Conservation (phyloP, 1,140 invertebrate genomes). For the Euwallacea fornicatus region DNA sequence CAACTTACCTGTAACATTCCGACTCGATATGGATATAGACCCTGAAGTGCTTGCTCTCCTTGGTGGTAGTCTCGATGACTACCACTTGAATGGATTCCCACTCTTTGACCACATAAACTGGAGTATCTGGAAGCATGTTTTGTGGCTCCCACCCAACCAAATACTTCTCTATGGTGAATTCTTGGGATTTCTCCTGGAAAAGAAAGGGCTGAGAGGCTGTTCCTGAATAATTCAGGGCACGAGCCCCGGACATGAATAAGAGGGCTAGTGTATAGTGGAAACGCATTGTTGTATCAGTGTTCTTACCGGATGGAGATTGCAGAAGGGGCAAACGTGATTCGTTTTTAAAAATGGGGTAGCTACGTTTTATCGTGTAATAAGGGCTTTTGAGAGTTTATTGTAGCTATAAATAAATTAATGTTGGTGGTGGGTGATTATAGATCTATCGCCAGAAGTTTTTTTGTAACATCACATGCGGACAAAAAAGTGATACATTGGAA, state of each 20-base stretch:
- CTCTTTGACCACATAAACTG: conserved; percentile 8
- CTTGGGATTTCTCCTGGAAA: conserved; percentile 1
- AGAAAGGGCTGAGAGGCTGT: conserved; percentile 4
- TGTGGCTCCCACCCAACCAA: conserved; percentile 8
- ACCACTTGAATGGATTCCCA: conserved; percentile 22
- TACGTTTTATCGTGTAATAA: too few relatives aligned
- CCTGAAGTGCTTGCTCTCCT: neutral
- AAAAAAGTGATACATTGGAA: too few relatives aligned
- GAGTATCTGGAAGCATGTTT: conserved; percentile 7
- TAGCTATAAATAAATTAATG: too few relatives aligned
- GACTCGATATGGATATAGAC: conserved; percentile 14
- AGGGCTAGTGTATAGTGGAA: too few relatives aligned
- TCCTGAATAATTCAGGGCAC: neutral
- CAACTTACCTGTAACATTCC: conserved; percentile 15
- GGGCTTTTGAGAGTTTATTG: too few relatives aligned
- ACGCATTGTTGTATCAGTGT: too few relatives aligned
- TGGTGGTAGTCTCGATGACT: conserved; percentile 5
- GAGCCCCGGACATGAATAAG: too few relatives aligned
- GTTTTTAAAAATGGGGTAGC: too few relatives aligned
- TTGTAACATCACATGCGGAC: too few relatives aligned
- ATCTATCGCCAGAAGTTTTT: neutral
- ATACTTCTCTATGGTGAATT: conserved; percentile 5
- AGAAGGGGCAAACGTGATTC: too few relatives aligned
- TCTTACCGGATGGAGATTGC: too few relatives aligned
- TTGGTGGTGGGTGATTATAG: neutral